phyloP scores from a whole-genome alignment of 2,797 vertebrate genomes.

The Tokudaia muenninki region DNA sequence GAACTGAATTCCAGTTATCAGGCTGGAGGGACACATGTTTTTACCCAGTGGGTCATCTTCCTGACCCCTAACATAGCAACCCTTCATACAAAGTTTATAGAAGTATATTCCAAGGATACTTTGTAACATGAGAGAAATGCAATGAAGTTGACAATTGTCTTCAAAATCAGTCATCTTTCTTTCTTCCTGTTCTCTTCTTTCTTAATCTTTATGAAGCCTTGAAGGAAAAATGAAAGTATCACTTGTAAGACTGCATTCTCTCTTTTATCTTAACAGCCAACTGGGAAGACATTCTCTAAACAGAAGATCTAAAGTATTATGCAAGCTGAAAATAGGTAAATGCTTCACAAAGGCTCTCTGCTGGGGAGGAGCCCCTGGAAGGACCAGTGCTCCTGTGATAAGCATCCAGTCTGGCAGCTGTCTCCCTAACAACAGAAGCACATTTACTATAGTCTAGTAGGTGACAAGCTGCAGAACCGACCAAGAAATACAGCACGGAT shows the following conservation, averaged over 20 bases:
- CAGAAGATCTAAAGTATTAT: constrained; percentile 70
- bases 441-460: constrained; percentile 82
- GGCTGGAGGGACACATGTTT: too few relatives aligned
- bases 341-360: constrained; percentile 72
- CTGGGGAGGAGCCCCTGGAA: constrained; percentile 75
- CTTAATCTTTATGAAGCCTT: constrained; percentile 18
- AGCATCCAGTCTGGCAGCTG: constrained; percentile 64
- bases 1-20: background rate
- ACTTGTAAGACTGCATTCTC: constrained; percentile 48
- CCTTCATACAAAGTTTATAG: constrained; percentile 26
- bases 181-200: constrained; percentile 14
- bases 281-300: constrained; percentile 62
- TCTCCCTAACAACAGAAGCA: constrained; percentile 83
- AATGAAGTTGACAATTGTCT: background rate
- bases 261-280: constrained; percentile 62
- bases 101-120: background rate
- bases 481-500: constrained; percentile 81
- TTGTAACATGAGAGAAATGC: background rate
- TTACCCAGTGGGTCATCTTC: background rate
- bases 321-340: constrained; percentile 70
- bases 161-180: background rate
- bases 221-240: constrained; percentile 48
- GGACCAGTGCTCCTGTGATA: constrained; percentile 73
- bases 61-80: background rate
- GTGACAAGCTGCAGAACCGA: constrained; percentile 83